phyloP scores from a whole-genome alignment of 2,113 vertebrate species.

The Asarcornis scutulata region DNA sequence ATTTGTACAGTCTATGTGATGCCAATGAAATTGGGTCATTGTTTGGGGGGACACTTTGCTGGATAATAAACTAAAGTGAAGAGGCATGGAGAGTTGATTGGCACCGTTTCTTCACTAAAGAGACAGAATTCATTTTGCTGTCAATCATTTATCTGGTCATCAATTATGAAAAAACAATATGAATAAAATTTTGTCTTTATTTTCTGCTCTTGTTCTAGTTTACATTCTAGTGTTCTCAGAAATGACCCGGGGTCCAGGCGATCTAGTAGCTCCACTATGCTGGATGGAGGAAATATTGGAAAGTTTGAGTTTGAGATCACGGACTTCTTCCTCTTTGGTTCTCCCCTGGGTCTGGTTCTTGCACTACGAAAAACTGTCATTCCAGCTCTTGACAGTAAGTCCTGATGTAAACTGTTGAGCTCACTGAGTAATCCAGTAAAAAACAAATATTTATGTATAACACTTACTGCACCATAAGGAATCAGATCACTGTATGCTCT shows the following conservation, averaged over 20 bases:
- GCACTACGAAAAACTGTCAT: conserved; percentile 95
- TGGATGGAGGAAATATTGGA: conserved; percentile 83
- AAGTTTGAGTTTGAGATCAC: conserved; percentile 96
- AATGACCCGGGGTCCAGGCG: conserved; percentile 84
- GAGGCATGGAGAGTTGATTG: background rate
- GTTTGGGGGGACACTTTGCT: background rate
- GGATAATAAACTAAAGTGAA: background rate
- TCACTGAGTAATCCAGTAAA: background rate
- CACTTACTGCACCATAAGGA: background rate
- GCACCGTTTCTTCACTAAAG: background rate
- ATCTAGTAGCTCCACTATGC: conserved; percentile 92
- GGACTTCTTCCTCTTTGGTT: conserved; percentile 97
- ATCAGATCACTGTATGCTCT: background rate
- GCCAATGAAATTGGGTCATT: background rate
- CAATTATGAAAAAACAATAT: background rate
- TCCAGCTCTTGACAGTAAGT: conserved; percentile 91
- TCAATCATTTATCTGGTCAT: background rate
- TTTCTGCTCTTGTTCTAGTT: conserved; percentile 73
- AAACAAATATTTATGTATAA: fast-evolving
- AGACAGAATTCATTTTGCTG: background rate
- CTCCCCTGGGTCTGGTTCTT: conserved; percentile 93
- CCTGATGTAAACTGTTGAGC: background rate
- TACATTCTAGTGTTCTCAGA: conserved; percentile 90
- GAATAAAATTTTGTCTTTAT: background rate
- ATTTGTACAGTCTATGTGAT: background rate